Evolutionary conservation across 2,797 vertebrate species (phyloP).

Genomic region (Amazonetta brasiliensis): DNA sequence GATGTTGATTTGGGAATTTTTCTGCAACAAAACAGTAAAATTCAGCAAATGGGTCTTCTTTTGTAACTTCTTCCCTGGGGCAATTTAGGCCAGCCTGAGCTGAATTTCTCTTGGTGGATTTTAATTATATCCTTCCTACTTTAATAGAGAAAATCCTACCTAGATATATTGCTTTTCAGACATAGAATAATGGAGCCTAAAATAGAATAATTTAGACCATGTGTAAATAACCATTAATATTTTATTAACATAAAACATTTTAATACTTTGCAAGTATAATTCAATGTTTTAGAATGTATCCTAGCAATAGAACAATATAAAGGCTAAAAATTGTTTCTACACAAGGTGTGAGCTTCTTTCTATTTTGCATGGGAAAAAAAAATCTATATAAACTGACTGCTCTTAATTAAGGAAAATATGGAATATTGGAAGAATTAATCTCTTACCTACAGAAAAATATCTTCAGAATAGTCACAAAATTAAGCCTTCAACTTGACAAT

Average conservation of each 20-base stretch:
- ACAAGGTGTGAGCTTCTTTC: not conserved
- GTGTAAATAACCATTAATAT: constrained; percentile 1
- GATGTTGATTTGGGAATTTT: not conserved
- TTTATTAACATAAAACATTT: not conserved
- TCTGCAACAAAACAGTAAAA: not conserved
- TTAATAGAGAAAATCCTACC: not conserved
- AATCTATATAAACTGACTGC: not conserved
- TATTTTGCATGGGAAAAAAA: not conserved
- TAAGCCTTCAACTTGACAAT: not conserved
- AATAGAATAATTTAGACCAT: not conserved
- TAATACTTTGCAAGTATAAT: not conserved
- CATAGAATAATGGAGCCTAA: not conserved
- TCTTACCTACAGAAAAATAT: not conserved
- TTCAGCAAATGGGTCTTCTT: not conserved
- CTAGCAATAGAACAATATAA: not conserved
- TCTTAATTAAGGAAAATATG: not conserved
- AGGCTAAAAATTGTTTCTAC: not conserved
- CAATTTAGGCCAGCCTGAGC: not conserved
- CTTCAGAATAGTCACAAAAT: not conserved
- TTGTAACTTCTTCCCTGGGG: not conserved
- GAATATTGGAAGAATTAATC: not conserved
- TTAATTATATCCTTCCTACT: not conserved
- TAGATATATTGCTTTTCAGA: not conserved
- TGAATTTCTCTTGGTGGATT: not conserved
- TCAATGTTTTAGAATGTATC: not conserved